phyloP scores from a whole-genome alignment of 2,113 vertebrate genomes.

The Silurus meridionalis region DNA sequence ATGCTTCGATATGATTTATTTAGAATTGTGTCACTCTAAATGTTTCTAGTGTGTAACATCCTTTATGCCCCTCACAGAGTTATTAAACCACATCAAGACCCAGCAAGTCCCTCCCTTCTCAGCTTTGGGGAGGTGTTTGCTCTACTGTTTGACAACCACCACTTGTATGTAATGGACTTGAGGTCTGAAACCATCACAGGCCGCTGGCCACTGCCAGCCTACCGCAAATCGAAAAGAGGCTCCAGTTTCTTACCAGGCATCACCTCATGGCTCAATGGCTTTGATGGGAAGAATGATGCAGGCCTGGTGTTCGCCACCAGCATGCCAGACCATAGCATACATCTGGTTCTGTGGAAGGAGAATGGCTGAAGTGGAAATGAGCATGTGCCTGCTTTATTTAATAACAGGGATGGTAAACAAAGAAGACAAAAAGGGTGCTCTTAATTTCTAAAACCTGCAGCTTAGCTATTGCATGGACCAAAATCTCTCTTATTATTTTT shows the following conservation, averaged over 20 bases:
- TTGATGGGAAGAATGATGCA: conserved; percentile 89
- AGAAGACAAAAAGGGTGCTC: conserved; percentile 57
- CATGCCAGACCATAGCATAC: conserved; percentile 99
- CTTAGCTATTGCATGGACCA: conserved; percentile 84
- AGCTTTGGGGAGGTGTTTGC: conserved; percentile 95
- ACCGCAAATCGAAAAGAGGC: conserved; percentile 95
- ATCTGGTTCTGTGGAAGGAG: conserved; percentile 97
- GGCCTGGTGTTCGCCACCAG: conserved; percentile 98
- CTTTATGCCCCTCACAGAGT: conserved; percentile 76
- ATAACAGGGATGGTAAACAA: conserved; percentile 41
- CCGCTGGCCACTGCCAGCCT: conserved; percentile 95
- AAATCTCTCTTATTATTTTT: conserved; percentile 66
- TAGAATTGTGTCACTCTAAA: not conserved
- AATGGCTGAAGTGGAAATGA: conserved; percentile 74
- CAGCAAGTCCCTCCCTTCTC: conserved; percentile 88
- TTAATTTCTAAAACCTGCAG: conserved; percentile 56
- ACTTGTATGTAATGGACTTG: conserved; percentile 96
- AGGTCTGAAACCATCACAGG: conserved; percentile 91
- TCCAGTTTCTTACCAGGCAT: conserved; percentile 96
- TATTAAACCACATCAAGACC: conserved; percentile 86
- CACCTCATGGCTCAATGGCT: conserved; percentile 90
- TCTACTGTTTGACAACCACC: conserved; percentile 93
- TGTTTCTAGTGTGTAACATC: not conserved
- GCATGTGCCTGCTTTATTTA: conserved; percentile 19
- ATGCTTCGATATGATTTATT: not conserved